phyloP scores from a whole-genome alignment of 2,888 invertebrate genomes.

The Lepidochrysops patricia region DNA sequence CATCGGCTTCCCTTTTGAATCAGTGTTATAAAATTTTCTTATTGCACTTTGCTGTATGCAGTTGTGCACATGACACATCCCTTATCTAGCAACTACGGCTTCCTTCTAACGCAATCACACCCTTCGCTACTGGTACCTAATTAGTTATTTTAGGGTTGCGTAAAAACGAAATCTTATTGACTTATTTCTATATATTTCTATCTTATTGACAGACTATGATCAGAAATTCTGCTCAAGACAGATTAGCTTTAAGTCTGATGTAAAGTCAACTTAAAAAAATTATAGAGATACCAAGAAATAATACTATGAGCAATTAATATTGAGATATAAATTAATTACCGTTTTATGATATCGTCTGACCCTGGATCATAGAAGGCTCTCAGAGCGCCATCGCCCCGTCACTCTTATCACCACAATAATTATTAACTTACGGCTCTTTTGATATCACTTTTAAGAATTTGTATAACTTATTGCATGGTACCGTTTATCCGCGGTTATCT shows the following conservation, averaged over 20 bases:
- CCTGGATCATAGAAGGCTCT: conserved; percentile 44
- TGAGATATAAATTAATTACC: conserved; percentile 33
- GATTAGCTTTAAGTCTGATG: no score
- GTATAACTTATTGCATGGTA: neutral
- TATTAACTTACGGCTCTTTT: conserved; percentile 53
- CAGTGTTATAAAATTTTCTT: no score
- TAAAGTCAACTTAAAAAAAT: neutral
- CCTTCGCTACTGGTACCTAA: no score
- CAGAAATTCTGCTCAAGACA: no score
- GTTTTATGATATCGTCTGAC: conserved; percentile 37
- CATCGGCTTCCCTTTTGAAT: no score
- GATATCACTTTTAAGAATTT: neutral
- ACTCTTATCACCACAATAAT: conserved; percentile 53
- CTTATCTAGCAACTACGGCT: no score
- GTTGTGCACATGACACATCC: no score
- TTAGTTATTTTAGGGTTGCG: no score
- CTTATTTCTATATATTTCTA: no score
- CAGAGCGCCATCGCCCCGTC: conserved; percentile 46
- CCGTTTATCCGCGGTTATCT: neutral
- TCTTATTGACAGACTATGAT: no score
- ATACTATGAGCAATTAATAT: conserved; percentile 48
- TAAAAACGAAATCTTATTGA: neutral
- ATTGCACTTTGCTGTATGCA: no score
- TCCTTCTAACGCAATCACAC: no score
- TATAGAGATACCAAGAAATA: conserved; percentile 30